Evolutionary conservation across 2,888 invertebrate genomes (phyloP).

Genomic region (Andrena chrysosceles): DNA sequence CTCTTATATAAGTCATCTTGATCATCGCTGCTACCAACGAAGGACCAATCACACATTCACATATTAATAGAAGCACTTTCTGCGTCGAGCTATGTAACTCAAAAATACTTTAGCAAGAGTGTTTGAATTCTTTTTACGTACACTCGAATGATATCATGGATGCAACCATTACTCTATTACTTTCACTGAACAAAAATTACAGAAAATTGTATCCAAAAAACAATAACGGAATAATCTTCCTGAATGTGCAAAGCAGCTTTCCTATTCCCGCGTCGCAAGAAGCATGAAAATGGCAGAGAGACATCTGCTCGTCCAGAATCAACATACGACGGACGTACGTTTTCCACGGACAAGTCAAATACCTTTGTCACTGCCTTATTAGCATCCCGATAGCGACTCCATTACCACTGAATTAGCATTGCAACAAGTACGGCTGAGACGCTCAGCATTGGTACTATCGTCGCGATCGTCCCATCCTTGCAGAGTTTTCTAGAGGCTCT

Average conservation of each 20-base stretch:
- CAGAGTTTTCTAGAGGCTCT: constrained; percentile 17
- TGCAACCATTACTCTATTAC: too few relatives aligned
- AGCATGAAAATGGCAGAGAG: not conserved
- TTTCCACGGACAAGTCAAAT: constrained; percentile 44
- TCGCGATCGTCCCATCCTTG: constrained; percentile 25
- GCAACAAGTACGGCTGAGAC: constrained; percentile 41
- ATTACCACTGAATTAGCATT: constrained; percentile 45
- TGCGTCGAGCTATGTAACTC: too few relatives aligned
- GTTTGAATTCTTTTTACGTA: too few relatives aligned
- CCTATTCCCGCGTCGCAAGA: not conserved
- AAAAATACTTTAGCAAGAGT: too few relatives aligned
- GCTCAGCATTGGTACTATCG: constrained; percentile 24
- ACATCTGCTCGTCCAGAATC: not conserved
- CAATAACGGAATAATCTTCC: not conserved
- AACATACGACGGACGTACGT: not conserved
- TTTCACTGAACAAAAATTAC: not conserved
- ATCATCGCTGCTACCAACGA: too few relatives aligned
- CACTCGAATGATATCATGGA: too few relatives aligned
- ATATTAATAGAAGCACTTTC: too few relatives aligned
- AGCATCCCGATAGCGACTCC: constrained; percentile 43
- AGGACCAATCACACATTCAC: too few relatives aligned
- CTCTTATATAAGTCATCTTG: too few relatives aligned
- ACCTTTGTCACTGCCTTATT: constrained; percentile 46
- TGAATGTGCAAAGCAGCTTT: not conserved
- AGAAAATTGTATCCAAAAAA: not conserved